These are phyloP conservation scores for Ceratosolen fusciceps DNA, from an alignment of 1,140 invertebrate genomes.

Conservation along the genomic window DNA sequence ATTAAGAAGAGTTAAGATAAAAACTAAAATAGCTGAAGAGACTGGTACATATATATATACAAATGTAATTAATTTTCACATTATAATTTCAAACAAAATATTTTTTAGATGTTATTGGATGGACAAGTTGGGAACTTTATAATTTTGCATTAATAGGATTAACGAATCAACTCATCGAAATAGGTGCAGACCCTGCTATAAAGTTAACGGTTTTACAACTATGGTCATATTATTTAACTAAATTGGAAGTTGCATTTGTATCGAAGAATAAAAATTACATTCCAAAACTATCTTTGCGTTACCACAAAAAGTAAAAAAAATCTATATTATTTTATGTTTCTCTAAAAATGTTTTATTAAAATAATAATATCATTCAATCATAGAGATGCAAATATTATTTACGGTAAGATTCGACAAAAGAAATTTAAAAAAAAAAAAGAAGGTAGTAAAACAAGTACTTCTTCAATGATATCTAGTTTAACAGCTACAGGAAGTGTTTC, in stretches of 20 bases:
- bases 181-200: constrained; percentile 73
- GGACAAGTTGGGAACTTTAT: constrained; percentile 78
- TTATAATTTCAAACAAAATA: too few species aligned
- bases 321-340: constrained; percentile 18
- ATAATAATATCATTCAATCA: constrained; percentile 23
- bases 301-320: constrained; percentile 66
- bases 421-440: constrained; percentile 50
- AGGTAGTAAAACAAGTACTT: constrained; percentile 45
- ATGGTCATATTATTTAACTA: constrained; percentile 76
- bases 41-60: constrained; percentile 38
- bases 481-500: constrained; percentile 52
- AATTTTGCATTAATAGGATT: constrained; percentile 77
- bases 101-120: constrained; percentile 61
- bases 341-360: constrained; percentile 30
- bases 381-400: constrained; percentile 73
- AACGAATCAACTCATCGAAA: constrained; percentile 74
- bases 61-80: neutral
- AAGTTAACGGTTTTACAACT: constrained; percentile 75
- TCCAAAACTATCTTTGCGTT: constrained; percentile 73
- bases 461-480: constrained; percentile 53
- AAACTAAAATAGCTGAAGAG: constrained; percentile 37
- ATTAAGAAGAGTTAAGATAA: constrained; percentile 56
- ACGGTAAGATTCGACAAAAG: constrained; percentile 64
- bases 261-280: constrained; percentile 64
- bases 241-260: constrained; percentile 75